Conservation (phyloP, 2,888 invertebrate species). For the Elgonia sp. region DNA sequence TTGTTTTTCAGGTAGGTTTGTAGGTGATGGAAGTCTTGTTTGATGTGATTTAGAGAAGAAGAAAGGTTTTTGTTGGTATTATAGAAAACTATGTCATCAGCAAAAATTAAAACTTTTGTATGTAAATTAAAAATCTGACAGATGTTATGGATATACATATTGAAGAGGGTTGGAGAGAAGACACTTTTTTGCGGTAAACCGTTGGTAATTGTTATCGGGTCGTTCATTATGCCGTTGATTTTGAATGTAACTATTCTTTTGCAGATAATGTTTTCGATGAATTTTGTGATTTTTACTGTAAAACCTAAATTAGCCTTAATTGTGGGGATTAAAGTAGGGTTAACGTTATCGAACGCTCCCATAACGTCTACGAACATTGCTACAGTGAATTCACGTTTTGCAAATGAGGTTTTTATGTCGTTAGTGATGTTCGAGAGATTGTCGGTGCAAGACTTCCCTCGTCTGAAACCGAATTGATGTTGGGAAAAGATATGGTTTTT, state of each 20-base stretch:
- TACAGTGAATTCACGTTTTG: background rate
- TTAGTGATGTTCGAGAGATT: background rate
- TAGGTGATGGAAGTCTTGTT: background rate
- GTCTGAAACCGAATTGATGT: conserved; percentile 30
- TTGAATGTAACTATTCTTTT: background rate
- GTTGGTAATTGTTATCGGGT: background rate
- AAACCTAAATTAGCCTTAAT: background rate
- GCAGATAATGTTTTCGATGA: background rate
- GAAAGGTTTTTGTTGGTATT: too few relatives aligned
- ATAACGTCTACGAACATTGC: conserved; percentile 21
- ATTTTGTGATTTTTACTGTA: background rate
- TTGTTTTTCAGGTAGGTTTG: background rate
- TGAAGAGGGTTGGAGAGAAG: too few relatives aligned
- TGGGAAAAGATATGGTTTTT: background rate
- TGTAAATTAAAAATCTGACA: too few relatives aligned
- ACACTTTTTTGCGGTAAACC: background rate
- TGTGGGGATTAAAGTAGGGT: background rate
- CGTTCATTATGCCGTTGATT: background rate
- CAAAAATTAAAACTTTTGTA: too few relatives aligned
- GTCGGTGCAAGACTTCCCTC: conserved; percentile 12
- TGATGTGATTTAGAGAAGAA: too few relatives aligned
- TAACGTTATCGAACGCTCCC: conserved; percentile 36
- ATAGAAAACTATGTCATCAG: too few relatives aligned
- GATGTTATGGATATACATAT: too few relatives aligned
- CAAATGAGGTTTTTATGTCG: background rate